Evolutionary conservation across 1,140 invertebrate species (phyloP).

Genomic region (Aphis craccivora): DNA sequence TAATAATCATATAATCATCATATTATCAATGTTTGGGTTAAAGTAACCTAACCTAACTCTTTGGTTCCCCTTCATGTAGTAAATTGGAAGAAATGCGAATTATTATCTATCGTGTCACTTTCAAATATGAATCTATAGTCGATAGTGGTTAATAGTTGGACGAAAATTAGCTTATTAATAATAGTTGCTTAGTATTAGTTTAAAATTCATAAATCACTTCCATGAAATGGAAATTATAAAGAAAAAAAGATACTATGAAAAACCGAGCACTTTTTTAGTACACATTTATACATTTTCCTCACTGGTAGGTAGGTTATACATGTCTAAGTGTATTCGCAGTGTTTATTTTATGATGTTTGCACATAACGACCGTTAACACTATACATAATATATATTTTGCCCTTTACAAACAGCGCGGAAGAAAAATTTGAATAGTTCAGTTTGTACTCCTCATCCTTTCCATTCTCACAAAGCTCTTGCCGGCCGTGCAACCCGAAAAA

Average conservation of each 20-base stretch:
- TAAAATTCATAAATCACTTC: not conserved
- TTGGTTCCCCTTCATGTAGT: too few relatives aligned
- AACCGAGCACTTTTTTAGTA: not conserved
- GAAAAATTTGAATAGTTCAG: not conserved
- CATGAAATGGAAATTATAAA: not conserved
- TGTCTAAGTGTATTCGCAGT: not conserved
- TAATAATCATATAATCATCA: not conserved
- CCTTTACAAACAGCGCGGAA: not conserved
- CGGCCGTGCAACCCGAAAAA: not conserved
- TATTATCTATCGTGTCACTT: not conserved
- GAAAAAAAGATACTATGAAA: not conserved
- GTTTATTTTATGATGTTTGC: conserved; percentile 25
- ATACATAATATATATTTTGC: not conserved
- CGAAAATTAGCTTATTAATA: not conserved
- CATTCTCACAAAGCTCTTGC: not conserved
- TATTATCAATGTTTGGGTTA: too few relatives aligned
- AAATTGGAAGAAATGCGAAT: too few relatives aligned
- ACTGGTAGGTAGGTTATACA: not conserved
- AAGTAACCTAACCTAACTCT: too few relatives aligned
- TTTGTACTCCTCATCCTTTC: not conserved
- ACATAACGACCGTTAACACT: not conserved
- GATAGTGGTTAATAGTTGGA: not conserved
- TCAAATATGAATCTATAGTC: not conserved
- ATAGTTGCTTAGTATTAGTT: not conserved
- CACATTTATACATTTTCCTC: not conserved